Evolutionary conservation across 2,113 vertebrate species (phyloP), one percentile per base, ranked within the genome.

Genomic region (Pheucticus melanocephalus): DNA sequence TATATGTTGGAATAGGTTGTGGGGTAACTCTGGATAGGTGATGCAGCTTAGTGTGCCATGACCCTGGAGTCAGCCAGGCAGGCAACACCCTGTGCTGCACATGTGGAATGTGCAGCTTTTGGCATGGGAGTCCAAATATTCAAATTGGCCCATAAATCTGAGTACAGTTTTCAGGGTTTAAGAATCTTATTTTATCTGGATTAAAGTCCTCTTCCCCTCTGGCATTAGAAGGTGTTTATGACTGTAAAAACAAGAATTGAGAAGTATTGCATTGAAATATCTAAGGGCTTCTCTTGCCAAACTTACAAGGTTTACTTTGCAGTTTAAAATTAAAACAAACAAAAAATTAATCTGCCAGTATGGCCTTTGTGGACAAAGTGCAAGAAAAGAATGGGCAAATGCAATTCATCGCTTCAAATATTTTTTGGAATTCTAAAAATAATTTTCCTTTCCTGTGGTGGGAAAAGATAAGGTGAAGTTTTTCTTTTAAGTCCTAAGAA

Each of bases 121-220:
- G 97, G 96, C 96, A 83, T 22, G 48, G 93, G 53, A 94, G 76
- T 80, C 90, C 92, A 40, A 72, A 93, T 96, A 91, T 94, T 88
- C 69, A 96, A 97, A 96, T 91, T 96, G 94, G 95, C 96, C 90
- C 92, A 88, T 95, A 97, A 97, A 98, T 96, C 95, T 86, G 73
- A 48, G 82, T 54, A 35, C 28, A 92, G 80, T 96, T 97, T 97
- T 97, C 97, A 86, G 88, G 77, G 87, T 94, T 97, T 94, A 94
- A 96, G 96, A 94, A 96, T 94, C 95, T 97, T 97, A 95, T 97
- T 98, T 97, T 97, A 96, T 97, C 97, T 98, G 97, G 97, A 97
- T 97, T 97, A 81, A 97, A 97, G 94, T 96, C 91, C 88, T 96
- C 97, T 97, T 98, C 93, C 92, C 91, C 95, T 90, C 96, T 96